Base-by-base conservation (phyloP, 2,797 vertebrate species). In the Dipus sagitta region DNA sequence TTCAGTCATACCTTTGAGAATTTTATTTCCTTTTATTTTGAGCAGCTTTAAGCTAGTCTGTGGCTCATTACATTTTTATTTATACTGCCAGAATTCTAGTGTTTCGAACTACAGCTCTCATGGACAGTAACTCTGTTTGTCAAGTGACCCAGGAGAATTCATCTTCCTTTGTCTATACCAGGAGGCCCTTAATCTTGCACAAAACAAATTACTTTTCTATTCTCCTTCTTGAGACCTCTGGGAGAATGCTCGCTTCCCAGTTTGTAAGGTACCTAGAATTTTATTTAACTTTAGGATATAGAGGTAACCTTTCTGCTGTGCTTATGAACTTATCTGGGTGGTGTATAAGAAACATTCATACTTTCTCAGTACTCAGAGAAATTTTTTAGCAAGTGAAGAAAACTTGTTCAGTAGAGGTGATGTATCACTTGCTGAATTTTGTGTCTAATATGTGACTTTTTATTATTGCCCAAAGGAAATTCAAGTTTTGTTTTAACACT, bases 131-230 rank as follows among this genome's bases (percentile, higher is more conserved):
- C 81, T 26, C 3, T 58, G 65, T 68, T 67, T 85, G n/a, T 3
- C 78, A 86, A 89, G 79, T 67, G 10, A 75, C 20, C 15, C n/a
- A 79, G n/a, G 62, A 83, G 26, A 92, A 71, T 86, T 30, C n/a
- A 26, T 38, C 3, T 64, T 72, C 15, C 15, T 2, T 21, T 85
- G 18, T 62, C 8, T 83, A 28, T 1, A 91, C 3, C 30, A 54
- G 60, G 8, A 86, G 28, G 23, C 23, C 32, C 23, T 70, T 72
- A 23, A 64, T 72, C 28, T 82, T 72, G 0, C 65, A 74, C 12
- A 89, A 64, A 9, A 12, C 76, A 52, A 58, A 52, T 76, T 24
- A 38, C 30, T 71, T 86, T 87, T 75, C 13, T 23, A 2, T 52
- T 68, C 84, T 38, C 14, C 79, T 86, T 14, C 26, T 67, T 83